These are phyloP conservation scores for Sapajus apella DNA, from an alignment of 2,113 vertebrate genomes.

Conservation along the genomic window DNA sequence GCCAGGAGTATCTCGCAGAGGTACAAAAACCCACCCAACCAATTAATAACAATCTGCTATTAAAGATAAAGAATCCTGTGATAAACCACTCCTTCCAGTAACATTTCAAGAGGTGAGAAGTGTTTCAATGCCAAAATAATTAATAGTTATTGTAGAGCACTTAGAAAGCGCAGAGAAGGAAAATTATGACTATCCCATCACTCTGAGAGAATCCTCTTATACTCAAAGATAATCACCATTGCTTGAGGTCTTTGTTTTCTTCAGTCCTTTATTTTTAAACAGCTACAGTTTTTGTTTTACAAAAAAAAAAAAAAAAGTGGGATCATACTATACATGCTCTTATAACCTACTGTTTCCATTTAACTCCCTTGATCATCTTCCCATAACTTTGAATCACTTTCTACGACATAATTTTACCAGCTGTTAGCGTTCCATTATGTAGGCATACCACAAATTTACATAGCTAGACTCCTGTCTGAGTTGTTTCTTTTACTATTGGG, in stretches of 20 bases:
- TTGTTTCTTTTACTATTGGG: background rate
- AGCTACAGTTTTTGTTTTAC: background rate
- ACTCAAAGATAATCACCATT: background rate
- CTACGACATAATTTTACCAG: background rate
- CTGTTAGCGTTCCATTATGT: background rate
- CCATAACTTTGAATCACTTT: background rate
- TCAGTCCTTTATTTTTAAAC: background rate
- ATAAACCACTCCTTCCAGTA: background rate
- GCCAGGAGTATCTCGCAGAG: background rate
- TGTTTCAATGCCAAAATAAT: background rate
- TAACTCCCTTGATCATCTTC: background rate
- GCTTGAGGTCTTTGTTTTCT: background rate
- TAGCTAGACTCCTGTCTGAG: background rate
- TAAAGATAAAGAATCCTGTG: background rate
- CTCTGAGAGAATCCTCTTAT: background rate
- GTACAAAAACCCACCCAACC: background rate
- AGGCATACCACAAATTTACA: background rate
- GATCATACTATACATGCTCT: background rate
- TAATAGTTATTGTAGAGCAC: background rate
- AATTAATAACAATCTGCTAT: background rate
- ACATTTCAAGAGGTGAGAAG: background rate
- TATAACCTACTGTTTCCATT: background rate
- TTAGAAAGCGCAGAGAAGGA: background rate
- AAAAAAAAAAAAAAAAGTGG: background rate
- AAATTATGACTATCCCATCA: background rate